Conservation (phyloP, 2,888 invertebrate genomes). For the Eristalis intricaria region DNA sequence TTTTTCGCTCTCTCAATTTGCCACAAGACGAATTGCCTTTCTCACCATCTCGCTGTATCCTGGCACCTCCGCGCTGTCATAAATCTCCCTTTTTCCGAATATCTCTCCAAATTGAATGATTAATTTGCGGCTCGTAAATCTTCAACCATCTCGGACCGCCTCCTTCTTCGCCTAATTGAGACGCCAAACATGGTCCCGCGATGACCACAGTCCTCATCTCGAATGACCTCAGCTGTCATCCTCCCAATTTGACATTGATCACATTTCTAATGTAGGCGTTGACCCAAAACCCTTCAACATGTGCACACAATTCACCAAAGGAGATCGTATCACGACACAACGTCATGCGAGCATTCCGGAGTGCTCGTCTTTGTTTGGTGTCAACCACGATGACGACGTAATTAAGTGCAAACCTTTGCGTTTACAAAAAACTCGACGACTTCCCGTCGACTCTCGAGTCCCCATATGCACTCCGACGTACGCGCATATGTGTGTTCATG, state of each 20-base stretch:
- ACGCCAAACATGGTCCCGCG: not conserved
- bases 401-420: slow-evolving; percentile 51
- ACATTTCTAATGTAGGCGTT: slow-evolving; percentile 49
- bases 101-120: slow-evolving; percentile 6
- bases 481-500: not conserved
- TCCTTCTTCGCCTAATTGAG: slow-evolving; percentile 20
- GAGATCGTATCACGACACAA: slow-evolving; percentile 43
- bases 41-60: not conserved
- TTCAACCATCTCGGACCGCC: not conserved
- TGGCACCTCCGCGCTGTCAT: slow-evolving; percentile 1
- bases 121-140: slow-evolving; percentile 44
- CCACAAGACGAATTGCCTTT: slow-evolving; percentile 11
- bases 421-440: slow-evolving; percentile 40
- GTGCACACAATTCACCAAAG: not conserved
- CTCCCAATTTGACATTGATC: slow-evolving; percentile 2
- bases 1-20: not conserved
- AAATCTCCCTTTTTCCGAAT: slow-evolving; percentile 9
- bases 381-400: slow-evolving; percentile 38
- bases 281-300: slow-evolving; percentile 45
- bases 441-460: slow-evolving; percentile 54
- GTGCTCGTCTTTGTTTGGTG: slow-evolving; percentile 11
- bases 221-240: slow-evolving; percentile 18
- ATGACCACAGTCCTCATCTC: slow-evolving; percentile 40
- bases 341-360: slow-evolving; percentile 22
- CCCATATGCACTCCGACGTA: slow-evolving; percentile 1